Base-by-base conservation (phyloP, 2,888 invertebrate species). In the Tipula helvola region DNA sequence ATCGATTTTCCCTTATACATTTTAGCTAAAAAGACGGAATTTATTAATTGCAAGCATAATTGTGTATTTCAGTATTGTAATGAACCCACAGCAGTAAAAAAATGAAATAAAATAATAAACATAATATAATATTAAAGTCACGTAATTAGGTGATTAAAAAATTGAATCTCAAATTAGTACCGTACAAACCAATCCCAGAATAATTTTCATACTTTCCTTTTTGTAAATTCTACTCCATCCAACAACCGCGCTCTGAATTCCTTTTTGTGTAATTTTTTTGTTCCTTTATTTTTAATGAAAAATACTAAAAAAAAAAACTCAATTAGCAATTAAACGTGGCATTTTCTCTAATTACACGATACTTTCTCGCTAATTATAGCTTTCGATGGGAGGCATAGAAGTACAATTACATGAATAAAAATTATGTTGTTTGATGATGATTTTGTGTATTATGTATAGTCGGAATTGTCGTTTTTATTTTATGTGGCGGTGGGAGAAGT, bases 251-350 rank as follows among this genome's bases (percentile, higher is more conserved):
- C 71, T 28, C 71, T 28, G 71, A 71, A 71, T 71, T 71, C 71
- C 71, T 71, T 71, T 71, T 10, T 71, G 71, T 71, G 28, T 71
- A 71, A 36, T 36, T 36, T 84, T 39, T n/a, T 39, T 84, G 36
- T 84, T 84, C 84, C 84, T 84, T 84, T 84, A 36, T 83, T 71
- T 71, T 71, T 71, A 71, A 71, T 71, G 71, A 71, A 71, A 71
- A 52, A 16, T 28, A 28, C 3, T 10, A 52, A 83, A 83, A 83
- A 36, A 36, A 84, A 84, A 85, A 85, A 85, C 85, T 85, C 85
- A 85, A 85, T 85, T 85, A 85, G 85, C 85, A 85, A 85, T 85
- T 85, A 85, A 85, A 85, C 85, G 85, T 85, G 85, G 85, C 85
- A 85, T 85, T 85, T 85, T 85, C 85, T 85, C 85, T 85, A 85